phyloP scores from a whole-genome alignment of 2,113 vertebrate genomes.

The Oenanthe oenanthe region DNA sequence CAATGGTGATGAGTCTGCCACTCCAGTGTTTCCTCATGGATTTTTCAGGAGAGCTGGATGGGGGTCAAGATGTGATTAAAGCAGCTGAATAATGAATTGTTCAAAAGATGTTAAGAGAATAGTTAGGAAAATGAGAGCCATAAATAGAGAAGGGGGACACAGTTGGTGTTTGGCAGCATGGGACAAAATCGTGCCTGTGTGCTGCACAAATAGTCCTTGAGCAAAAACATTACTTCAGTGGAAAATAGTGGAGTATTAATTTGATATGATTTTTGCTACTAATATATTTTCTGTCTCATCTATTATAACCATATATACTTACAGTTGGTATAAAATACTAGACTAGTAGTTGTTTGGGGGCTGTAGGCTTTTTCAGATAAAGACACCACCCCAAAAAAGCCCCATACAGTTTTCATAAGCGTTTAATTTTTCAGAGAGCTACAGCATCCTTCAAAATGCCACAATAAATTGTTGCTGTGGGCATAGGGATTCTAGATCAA shows the following conservation, averaged over 20 bases:
- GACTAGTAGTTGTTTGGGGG: conserved; percentile 2
- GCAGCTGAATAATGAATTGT: neutral
- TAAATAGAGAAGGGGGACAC: neutral
- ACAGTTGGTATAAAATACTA: conserved; percentile 18
- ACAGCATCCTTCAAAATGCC: conserved; percentile 78
- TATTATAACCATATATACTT: neutral
- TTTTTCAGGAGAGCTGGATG: neutral
- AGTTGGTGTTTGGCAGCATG: neutral
- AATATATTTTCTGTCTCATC: neutral
- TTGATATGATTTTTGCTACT: neutral
- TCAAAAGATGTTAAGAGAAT: neutral
- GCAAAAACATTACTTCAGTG: neutral
- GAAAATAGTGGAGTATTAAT: conserved; percentile 1
- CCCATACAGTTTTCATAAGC: conserved; percentile 44
- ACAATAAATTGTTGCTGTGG: conserved; percentile 78
- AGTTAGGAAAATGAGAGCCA: neutral
- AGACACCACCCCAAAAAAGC: neutral
- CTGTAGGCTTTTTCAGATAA: neutral
- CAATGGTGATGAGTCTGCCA: neutral
- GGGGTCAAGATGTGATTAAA: neutral
- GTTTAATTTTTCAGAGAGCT: conserved; percentile 68
- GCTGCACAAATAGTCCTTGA: neutral
- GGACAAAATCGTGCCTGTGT: neutral
- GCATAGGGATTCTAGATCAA: conserved; percentile 79
- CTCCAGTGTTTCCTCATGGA: neutral